Conservation (phyloP, 2,797 vertebrate genomes). For the Linurgus olivaceus region DNA sequence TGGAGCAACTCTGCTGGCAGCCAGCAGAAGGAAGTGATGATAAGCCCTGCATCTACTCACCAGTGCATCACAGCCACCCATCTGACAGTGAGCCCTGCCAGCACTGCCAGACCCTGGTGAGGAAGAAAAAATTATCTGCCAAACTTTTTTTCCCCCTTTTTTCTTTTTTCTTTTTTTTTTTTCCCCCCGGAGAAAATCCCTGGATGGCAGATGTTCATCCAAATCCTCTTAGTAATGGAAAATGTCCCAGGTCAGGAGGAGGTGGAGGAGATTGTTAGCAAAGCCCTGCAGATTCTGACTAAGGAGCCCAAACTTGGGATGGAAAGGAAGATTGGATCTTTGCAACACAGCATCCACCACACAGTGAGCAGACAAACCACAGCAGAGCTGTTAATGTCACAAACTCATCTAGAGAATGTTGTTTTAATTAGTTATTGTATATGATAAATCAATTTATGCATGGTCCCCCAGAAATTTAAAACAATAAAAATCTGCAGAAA, state of each 20-base stretch:
- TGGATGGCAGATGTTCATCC: constrained; percentile 36
- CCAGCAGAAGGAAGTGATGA: neutral
- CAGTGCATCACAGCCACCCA: neutral
- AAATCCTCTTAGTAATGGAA: constrained; percentile 54
- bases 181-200: neutral
- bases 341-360: neutral
- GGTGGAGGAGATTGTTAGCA: neutral
- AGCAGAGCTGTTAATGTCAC: neutral
- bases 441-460: neutral
- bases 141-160: neutral
- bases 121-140: neutral
- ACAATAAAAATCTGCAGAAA: neutral
- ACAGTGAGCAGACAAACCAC: neutral
- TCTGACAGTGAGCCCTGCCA: neutral
- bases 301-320: neutral
- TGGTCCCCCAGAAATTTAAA: neutral
- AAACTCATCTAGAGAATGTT: neutral
- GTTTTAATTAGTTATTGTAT: neutral
- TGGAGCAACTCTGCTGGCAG: neutral
- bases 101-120: neutral
- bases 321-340: neutral
- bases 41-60: neutral
- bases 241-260: neutral
- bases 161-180: no score
- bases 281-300: neutral